Percentiles rank a stretch among this genome's conserved stretches.
These are phyloP conservation scores for Dolichopus griseipennis DNA, from an alignment of 2,888 invertebrate genomes.

Conservation along the genomic window DNA sequence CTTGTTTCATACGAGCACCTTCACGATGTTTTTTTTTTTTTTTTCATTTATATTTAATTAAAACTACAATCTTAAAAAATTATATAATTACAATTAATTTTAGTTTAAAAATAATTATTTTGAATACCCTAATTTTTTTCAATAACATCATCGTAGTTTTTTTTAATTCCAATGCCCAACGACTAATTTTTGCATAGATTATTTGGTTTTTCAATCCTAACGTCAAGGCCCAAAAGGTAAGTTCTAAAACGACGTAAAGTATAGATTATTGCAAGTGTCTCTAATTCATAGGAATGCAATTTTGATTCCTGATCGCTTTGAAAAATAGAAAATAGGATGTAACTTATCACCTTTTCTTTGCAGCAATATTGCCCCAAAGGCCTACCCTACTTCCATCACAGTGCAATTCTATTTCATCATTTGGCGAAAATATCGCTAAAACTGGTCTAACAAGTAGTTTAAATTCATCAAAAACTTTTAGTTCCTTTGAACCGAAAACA, in stretches of 20 bases:
- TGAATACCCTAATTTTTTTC: too few relatives aligned
- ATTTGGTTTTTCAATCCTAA: constrained; percentile 23
- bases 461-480: constrained; percentile 15
- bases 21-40: too few relatives aligned
- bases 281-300: constrained; percentile 29
- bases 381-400: constrained; percentile 27
- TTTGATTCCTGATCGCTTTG: constrained; percentile 24
- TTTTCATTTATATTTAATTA: too few relatives aligned
- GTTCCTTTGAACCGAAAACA: constrained; percentile 11
- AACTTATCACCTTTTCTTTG: constrained; percentile 21
- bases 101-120: too few relatives aligned
- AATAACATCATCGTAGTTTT: constrained; percentile 23
- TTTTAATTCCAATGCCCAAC: constrained; percentile 23
- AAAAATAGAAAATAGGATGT: too few relatives aligned
- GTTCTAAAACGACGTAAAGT: constrained; percentile 26
- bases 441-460: constrained; percentile 21
- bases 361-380: constrained; percentile 26
- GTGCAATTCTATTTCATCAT: constrained; percentile 27
- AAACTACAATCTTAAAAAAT: too few relatives aligned
- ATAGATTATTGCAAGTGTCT: constrained; percentile 27
- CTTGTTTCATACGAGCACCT: constrained; percentile 17
- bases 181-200: constrained; percentile 23
- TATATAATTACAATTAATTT: too few relatives aligned
- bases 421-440: constrained; percentile 27
- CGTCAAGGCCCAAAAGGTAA: constrained; percentile 24